phyloP scores from a whole-genome alignment of 2,888 invertebrate species.

The Rhopalosiphum nymphaeae region DNA sequence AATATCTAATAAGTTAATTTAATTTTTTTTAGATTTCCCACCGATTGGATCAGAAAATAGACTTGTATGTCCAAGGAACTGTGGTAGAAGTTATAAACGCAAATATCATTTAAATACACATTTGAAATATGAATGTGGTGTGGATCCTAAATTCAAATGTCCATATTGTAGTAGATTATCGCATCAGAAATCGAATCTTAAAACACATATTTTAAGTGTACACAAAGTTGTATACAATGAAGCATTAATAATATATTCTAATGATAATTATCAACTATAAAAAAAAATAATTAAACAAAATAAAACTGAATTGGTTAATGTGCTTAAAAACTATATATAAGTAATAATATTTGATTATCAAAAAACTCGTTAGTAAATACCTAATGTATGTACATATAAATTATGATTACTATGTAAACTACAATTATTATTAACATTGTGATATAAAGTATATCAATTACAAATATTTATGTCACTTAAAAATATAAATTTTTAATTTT shows the following conservation, averaged over 20 bases:
- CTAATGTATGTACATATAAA: background rate
- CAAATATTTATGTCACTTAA: background rate
- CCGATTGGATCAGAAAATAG: background rate
- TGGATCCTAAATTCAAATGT: slow-evolving; percentile 71
- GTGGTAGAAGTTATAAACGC: slow-evolving; percentile 71
- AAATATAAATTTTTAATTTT: background rate
- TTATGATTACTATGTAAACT: background rate
- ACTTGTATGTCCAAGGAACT: slow-evolving; percentile 67
- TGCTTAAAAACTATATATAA: background rate
- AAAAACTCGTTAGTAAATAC: background rate
- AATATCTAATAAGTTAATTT: background rate
- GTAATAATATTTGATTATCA: background rate
- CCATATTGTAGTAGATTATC: slow-evolving; percentile 70
- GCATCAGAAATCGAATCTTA: slow-evolving; percentile 67
- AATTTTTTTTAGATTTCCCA: background rate
- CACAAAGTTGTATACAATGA: slow-evolving; percentile 38
- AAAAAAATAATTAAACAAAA: background rate
- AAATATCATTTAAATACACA: slow-evolving; percentile 69
- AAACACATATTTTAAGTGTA: slow-evolving; percentile 65
- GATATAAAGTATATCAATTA: background rate
- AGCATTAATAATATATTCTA: background rate
- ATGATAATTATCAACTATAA: background rate
- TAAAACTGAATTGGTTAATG: background rate
- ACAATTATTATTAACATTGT: background rate
- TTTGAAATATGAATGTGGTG: slow-evolving; percentile 70